phyloP scores from a whole-genome alignment of 2,797 vertebrate species.

The Crenichthys baileyi region DNA sequence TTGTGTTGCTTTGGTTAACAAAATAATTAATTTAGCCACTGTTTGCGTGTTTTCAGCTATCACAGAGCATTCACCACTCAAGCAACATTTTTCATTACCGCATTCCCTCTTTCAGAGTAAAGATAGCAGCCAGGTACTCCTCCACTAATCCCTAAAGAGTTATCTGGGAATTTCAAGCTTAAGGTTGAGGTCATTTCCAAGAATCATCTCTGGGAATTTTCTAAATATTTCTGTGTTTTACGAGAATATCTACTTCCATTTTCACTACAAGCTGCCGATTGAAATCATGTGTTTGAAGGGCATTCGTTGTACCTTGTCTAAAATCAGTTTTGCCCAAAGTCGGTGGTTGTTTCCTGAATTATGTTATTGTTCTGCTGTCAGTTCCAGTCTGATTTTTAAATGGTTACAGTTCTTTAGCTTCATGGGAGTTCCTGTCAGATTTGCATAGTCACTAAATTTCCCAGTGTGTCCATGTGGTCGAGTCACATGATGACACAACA shows the following conservation, averaged over 20 bases:
- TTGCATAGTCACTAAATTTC: background rate
- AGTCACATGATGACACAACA: constrained; percentile 15
- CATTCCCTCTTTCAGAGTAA: background rate
- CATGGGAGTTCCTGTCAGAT: background rate
- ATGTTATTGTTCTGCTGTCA: background rate
- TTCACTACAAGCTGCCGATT: background rate
- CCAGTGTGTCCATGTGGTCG: background rate
- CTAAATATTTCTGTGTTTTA: background rate
- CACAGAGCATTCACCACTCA: background rate
- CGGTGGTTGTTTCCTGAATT: background rate
- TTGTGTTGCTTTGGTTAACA: background rate
- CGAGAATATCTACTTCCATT: constrained; percentile 14
- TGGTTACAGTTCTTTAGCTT: background rate
- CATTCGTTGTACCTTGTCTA: no score
- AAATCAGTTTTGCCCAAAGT: no score
- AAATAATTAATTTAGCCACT: background rate
- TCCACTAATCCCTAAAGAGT: constrained; percentile 1
- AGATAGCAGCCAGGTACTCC: constrained; percentile 19
- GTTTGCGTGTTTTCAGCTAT: background rate
- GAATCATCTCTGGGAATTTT: background rate
- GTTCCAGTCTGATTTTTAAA: background rate
- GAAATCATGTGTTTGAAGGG: background rate
- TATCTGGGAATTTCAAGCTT: constrained; percentile 33
- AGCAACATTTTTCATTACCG: background rate
- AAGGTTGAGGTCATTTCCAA: constrained; percentile 32